Evolutionary conservation across 30 jellyfish, hydroid and myxozoan genomes (phyloP).

Genomic region (Haliclystus octoradiatus): DNA sequence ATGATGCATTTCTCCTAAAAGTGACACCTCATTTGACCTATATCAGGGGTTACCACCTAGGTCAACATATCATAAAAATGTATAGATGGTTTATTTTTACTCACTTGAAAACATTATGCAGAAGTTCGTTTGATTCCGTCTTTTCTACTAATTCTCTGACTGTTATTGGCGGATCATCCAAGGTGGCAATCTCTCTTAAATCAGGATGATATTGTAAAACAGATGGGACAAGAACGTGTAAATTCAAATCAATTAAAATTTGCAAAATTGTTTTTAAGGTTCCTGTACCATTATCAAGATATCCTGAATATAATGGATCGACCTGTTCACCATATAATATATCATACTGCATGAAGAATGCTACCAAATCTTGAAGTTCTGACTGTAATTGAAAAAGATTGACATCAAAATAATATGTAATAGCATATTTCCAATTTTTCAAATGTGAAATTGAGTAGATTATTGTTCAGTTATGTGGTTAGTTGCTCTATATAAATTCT

Average conservation of each 20-base stretch:
- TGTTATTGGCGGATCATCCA: background rate
- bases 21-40: too few relatives aligned
- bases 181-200: background rate
- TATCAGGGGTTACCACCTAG: too few relatives aligned
- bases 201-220: background rate
- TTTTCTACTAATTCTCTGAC: background rate
- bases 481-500: too few relatives aligned
- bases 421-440: too few relatives aligned
- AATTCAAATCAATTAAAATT: background rate
- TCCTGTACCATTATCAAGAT: background rate
- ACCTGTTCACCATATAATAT: background rate
- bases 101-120: background rate
- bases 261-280: background rate
- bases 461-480: too few relatives aligned
- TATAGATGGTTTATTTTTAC: background rate
- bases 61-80: too few relatives aligned
- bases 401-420: too few relatives aligned
- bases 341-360: background rate
- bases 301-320: background rate
- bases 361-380: background rate
- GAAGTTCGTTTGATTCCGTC: background rate
- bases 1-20: too few relatives aligned
- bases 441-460: too few relatives aligned
- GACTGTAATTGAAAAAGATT: background rate
- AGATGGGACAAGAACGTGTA: background rate